Percentiles rank a stretch among this genome's conserved stretches.
phyloP scores from a whole-genome alignment of 2,888 invertebrate species.

The Bellardia pandia region DNA sequence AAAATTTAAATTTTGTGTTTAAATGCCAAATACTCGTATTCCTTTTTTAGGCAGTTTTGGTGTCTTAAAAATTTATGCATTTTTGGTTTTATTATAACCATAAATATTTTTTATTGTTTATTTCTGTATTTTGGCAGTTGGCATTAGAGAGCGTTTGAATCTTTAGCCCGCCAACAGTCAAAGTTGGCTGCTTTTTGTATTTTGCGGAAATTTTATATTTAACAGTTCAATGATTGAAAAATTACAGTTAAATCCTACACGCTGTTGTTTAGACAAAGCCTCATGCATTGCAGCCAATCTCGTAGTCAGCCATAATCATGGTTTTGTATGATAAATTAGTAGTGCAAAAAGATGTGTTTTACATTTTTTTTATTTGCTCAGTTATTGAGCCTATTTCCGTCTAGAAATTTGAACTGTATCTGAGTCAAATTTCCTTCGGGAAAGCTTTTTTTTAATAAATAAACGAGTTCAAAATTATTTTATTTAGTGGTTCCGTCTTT shows the following conservation, averaged over 20 bases:
- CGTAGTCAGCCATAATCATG: not conserved
- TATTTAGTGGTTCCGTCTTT: too few species aligned
- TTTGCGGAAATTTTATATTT: constrained; percentile 56
- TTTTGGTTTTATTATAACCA: not conserved
- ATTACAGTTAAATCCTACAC: constrained; percentile 46
- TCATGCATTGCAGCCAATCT: constrained; percentile 1
- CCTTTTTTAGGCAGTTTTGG: not conserved
- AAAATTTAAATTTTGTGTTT: too few species aligned
- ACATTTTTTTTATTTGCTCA: too few species aligned
- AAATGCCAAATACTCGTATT: too few species aligned
- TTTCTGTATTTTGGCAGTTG: constrained; percentile 9
- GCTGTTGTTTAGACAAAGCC: constrained; percentile 24
- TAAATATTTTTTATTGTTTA: constrained; percentile 12
- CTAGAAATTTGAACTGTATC: too few species aligned
- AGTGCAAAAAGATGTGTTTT: not conserved
- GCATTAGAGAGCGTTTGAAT: not conserved
- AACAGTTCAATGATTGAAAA: constrained; percentile 63
- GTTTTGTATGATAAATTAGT: too few species aligned
- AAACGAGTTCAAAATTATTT: too few species aligned
- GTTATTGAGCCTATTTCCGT: too few species aligned
- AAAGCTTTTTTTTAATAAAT: too few species aligned
- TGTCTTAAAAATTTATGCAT: not conserved
- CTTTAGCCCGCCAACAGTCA: not conserved
- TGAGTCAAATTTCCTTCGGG: too few species aligned
- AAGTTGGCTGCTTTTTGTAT: constrained; percentile 28